Conservation (phyloP, 2,113 vertebrate genomes). For the Seriola quinqueradiata region DNA sequence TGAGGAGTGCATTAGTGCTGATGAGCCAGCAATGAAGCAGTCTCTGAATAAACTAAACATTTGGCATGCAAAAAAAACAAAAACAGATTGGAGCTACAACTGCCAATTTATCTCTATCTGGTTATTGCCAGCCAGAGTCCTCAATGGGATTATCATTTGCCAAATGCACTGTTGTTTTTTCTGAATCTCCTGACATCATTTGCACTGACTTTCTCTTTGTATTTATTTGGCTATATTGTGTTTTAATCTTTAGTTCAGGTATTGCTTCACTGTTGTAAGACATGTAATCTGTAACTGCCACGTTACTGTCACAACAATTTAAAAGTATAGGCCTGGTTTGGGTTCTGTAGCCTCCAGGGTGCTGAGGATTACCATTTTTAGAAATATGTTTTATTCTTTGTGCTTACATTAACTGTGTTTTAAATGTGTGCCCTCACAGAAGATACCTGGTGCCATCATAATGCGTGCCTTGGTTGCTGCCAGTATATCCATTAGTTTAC, state of each 20-base stretch:
- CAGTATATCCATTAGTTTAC: slow-evolving; percentile 7
- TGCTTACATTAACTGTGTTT: slow-evolving; percentile 10
- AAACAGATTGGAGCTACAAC: not conserved
- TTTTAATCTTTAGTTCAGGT: slow-evolving; percentile 15
- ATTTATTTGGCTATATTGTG: slow-evolving; percentile 52
- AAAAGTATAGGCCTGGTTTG: not conserved
- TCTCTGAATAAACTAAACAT: not conserved
- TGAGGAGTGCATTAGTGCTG: not conserved
- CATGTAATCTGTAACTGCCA: not conserved
- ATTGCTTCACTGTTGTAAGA: slow-evolving; percentile 23
- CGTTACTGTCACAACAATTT: not conserved
- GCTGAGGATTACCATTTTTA: not conserved
- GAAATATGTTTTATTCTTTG: not conserved
- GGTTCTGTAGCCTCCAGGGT: not conserved
- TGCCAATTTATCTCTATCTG: not conserved
- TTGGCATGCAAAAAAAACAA: not conserved
- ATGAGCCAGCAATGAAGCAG: not conserved
- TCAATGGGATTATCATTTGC: slow-evolving; percentile 17
- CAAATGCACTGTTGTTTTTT: slow-evolving; percentile 40
- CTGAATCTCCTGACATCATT: slow-evolving; percentile 22
- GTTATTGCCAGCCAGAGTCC: not conserved
- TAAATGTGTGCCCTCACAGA: not conserved
- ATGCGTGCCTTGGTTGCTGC: slow-evolving; percentile 28
- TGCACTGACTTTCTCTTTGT: slow-evolving; percentile 59
- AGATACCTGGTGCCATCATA: slow-evolving; percentile 10